Conservation (phyloP, 1,140 invertebrate species). For the Halyomorpha halys region DNA sequence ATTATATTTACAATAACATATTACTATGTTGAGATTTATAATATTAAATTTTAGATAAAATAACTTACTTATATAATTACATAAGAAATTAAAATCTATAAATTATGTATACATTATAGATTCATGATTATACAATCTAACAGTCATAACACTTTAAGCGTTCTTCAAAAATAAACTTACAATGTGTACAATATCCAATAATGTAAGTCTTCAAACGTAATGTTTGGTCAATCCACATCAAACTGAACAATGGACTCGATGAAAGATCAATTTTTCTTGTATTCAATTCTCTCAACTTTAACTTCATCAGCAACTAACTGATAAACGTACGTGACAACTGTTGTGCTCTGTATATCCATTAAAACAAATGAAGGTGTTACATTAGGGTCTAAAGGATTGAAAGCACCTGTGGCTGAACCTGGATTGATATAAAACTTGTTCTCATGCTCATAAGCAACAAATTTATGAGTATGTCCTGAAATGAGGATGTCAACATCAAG, state of each 20-base stretch:
- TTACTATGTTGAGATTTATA: too few species aligned
- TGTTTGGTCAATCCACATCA: background rate
- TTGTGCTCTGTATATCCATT: conserved; percentile 97
- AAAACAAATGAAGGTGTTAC: conserved; percentile 93
- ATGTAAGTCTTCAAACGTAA: too few species aligned
- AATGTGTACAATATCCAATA: too few species aligned
- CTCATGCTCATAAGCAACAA: conserved; percentile 97
- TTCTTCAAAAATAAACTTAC: too few species aligned
- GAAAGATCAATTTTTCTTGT: conserved; percentile 53
- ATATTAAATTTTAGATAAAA: too few species aligned
- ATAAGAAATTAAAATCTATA: too few species aligned
- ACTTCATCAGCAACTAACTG: conserved; percentile 95
- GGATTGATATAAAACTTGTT: conserved; percentile 99
- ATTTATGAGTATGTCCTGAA: conserved; percentile 96
- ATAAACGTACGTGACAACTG: conserved; percentile 97
- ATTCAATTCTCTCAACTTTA: conserved; percentile 98
- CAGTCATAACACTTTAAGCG: too few species aligned
- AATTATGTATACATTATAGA: too few species aligned
- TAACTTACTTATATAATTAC: too few species aligned
- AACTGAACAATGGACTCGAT: background rate
- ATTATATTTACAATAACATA: too few species aligned
- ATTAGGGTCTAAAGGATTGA: conserved; percentile 75
- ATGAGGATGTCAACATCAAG: conserved; percentile 98
- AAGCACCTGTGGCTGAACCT: conserved; percentile 96
- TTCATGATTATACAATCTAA: too few species aligned